Conservation (phyloP, 2,888 invertebrate species). For the Tetragonula carbonaria region DNA sequence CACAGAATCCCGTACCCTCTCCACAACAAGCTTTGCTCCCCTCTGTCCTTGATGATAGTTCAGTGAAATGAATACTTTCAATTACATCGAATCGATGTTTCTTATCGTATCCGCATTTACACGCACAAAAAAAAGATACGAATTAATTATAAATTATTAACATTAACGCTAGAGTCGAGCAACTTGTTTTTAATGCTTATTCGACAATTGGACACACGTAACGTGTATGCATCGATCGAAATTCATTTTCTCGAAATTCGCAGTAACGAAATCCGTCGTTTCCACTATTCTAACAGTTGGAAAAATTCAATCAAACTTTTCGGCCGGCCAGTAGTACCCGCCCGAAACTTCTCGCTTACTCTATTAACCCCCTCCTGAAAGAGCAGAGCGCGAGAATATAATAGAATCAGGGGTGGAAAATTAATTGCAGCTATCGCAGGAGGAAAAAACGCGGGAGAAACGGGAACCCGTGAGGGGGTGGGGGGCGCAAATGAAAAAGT, state of each 20-base stretch:
- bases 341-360: background rate
- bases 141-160: too few species aligned
- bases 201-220: too few species aligned
- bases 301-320: background rate
- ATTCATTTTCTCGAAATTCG: too few species aligned
- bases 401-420: background rate
- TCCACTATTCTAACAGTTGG: background rate
- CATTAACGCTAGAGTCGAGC: too few species aligned
- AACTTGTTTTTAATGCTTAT: too few species aligned
- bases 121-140: too few species aligned
- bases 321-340: background rate
- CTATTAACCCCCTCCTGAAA: background rate
- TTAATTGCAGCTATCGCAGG: background rate
- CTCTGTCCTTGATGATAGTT: background rate
- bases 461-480: too few species aligned
- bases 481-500: slow-evolving; percentile 26
- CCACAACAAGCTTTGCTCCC: background rate
- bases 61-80: background rate
- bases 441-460: too few species aligned
- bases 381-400: background rate
- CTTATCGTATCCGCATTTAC: background rate
- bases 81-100: background rate
- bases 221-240: too few species aligned
- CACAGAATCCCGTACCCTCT: background rate
- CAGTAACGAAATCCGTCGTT: too few species aligned